Base-by-base conservation (phyloP, 2,113 vertebrate species). In the Carassius gibelio region DNA sequence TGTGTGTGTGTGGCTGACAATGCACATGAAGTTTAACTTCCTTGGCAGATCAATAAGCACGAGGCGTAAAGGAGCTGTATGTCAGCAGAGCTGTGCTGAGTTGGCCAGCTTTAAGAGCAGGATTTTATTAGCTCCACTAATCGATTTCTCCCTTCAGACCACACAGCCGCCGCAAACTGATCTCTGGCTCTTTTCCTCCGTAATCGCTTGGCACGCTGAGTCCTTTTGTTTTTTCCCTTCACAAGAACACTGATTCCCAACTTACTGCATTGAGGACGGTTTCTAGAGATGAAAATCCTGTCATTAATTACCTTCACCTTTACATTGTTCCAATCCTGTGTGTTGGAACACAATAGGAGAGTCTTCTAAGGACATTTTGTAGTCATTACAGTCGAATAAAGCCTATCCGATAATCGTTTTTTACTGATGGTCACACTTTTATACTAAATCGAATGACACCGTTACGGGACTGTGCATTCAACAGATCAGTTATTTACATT, bases 91-190 rank as follows among this genome's bases (percentile, higher is more conserved):
- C 30, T 26, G 45, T 5, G 30, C 30, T 14, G 64, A 77, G 72
- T 78, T 50, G 48, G 6, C 42, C 4, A 21, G 52, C 57, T 78
- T 34, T 82, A 66, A 78, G 76, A 66, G 69, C 62, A 38, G 34
- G 83, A 87, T 89, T 80, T 80, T 83, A 87, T 87, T 89, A 76
- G 83, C 80, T 79, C 21, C 66, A 45, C 75, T 55, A 81, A 57
- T 89, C 68, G 52, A 83, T 85, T 84, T 82, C 75, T 89, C 50
- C 26, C 82, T 75, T 79, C 38, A 26, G 36, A 57, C 82, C 71
- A 55, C 26, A 83, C 21, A 34, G 30, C 38, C 15, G 14, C 17
- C 50, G 6, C 52, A 34, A 59, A 74, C 23, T 21, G 23, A 66
- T 68, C 23, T 75, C n/a, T 68, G 52, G 45, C 59, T 52, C 72